These are phyloP conservation scores for Geothlypis trichas DNA, from an alignment of 2,113 vertebrate genomes.

Conservation along the genomic window DNA sequence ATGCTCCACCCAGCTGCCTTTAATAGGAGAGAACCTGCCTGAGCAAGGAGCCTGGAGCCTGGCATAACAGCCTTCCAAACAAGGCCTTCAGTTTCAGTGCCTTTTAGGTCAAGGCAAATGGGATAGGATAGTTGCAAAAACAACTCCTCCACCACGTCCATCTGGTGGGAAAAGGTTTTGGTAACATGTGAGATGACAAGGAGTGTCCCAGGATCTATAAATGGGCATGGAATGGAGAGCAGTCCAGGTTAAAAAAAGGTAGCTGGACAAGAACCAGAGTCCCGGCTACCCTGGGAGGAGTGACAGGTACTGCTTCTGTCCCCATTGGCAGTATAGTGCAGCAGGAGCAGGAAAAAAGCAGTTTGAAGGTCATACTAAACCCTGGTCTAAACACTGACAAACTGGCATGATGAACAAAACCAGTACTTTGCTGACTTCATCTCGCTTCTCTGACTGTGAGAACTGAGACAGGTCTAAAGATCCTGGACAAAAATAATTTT, in stretches of 20 bases:
- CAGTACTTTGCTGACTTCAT: background rate
- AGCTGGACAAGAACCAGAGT: background rate
- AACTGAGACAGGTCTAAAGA: background rate
- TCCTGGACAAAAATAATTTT: background rate
- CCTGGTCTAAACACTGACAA: background rate
- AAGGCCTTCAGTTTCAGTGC: background rate
- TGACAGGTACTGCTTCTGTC: background rate
- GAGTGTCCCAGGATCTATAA: background rate
- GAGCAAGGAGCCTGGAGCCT: background rate
- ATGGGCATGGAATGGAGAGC: background rate
- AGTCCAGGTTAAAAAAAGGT: background rate
- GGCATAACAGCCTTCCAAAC: background rate
- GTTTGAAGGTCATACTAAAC: background rate
- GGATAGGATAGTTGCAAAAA: background rate
- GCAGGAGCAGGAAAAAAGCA: background rate
- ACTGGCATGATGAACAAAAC: background rate
- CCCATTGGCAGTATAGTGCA: background rate
- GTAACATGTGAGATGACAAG: background rate
- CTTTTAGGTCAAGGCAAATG: background rate
- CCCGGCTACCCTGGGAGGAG: background rate
- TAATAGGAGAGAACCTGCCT: background rate
- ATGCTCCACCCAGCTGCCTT: constrained; percentile 19
- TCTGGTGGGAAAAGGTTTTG: background rate
- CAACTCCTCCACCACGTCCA: background rate
- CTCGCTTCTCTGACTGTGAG: background rate